These are phyloP conservation scores for Cynaeus angustus DNA, from an alignment of 2,888 invertebrate species.

Conservation along the genomic window DNA sequence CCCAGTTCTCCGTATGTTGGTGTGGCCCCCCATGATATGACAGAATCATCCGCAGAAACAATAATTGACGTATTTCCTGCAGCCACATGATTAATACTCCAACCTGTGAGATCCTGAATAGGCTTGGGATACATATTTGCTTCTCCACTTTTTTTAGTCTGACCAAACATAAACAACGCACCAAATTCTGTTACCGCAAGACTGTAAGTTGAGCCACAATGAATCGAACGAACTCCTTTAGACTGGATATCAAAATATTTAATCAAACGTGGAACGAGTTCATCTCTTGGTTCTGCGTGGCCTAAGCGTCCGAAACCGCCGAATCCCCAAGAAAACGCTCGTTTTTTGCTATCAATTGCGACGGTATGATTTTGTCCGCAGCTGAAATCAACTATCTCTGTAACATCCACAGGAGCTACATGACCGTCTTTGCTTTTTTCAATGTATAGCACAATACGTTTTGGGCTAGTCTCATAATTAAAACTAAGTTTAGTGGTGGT, in stretches of 20 bases:
- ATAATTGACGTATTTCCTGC: conserved; percentile 89
- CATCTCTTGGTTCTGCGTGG: conserved; percentile 94
- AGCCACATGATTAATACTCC: conserved; percentile 90
- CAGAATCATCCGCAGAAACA: conserved; percentile 91
- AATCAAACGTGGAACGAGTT: conserved; percentile 86
- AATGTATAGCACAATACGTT: conserved; percentile 88
- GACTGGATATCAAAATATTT: conserved; percentile 91
- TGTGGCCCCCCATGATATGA: conserved; percentile 95
- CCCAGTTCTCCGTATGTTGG: conserved; percentile 96
- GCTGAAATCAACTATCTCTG: conserved; percentile 91
- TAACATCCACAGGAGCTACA: conserved; percentile 86
- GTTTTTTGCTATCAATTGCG: conserved; percentile 90
- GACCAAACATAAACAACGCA: conserved; percentile 88
- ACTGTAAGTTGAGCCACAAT: conserved; percentile 91
- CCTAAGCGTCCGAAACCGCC: conserved; percentile 96
- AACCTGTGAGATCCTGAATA: conserved; percentile 93
- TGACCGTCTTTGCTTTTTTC: conserved; percentile 92
- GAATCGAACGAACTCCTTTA: conserved; percentile 86
- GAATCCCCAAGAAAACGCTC: conserved; percentile 96
- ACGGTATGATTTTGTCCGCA: conserved; percentile 95
- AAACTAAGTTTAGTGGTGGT: conserved; percentile 91
- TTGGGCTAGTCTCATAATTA: conserved; percentile 89
- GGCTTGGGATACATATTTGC: conserved; percentile 98
- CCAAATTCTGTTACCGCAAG: conserved; percentile 88
- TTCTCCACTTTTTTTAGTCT: conserved; percentile 93